Conservation (phyloP, 2,888 invertebrate genomes). For the Griposia aprilina region DNA sequence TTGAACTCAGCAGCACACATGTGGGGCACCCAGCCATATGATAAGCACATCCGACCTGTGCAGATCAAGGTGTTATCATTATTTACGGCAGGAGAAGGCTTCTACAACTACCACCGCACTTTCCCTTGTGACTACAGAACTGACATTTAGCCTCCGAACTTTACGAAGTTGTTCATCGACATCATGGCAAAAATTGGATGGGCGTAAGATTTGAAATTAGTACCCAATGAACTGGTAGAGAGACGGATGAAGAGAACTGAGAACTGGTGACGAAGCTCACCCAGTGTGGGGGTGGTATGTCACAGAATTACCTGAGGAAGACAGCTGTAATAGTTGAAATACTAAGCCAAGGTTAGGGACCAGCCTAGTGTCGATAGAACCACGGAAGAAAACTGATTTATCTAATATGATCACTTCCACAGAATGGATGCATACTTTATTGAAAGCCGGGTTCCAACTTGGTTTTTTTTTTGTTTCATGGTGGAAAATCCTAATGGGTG, state of each 20-base stretch:
- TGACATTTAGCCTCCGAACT: conserved; percentile 32
- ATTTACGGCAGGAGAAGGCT: conserved; percentile 69
- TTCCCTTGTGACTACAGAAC: conserved; percentile 61
- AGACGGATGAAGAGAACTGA: conserved; percentile 42
- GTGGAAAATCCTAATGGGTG: too few relatives aligned
- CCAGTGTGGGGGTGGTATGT: conserved; percentile 34
- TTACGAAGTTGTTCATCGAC: conserved; percentile 37
- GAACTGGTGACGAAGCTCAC: conserved; percentile 51
- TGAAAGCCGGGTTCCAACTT: too few relatives aligned
- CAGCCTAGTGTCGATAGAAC: too few relatives aligned
- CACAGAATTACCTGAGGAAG: neutral
- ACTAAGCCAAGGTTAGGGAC: too few relatives aligned
- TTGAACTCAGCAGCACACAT: conserved; percentile 6
- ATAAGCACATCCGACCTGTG: too few relatives aligned
- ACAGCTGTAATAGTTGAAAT: neutral
- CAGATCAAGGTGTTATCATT: conserved; percentile 38
- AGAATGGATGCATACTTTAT: too few relatives aligned
- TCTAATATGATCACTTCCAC: too few relatives aligned
- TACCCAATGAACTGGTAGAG: conserved; percentile 36
- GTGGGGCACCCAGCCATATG: conserved; percentile 52
- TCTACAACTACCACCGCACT: conserved; percentile 75
- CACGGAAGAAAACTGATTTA: too few relatives aligned
- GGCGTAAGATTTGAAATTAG: conserved; percentile 50
- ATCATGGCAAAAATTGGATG: conserved; percentile 50
- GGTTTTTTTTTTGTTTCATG: too few relatives aligned